phyloP scores from a whole-genome alignment of 2,113 vertebrate species.

The Isichthys henryi region DNA sequence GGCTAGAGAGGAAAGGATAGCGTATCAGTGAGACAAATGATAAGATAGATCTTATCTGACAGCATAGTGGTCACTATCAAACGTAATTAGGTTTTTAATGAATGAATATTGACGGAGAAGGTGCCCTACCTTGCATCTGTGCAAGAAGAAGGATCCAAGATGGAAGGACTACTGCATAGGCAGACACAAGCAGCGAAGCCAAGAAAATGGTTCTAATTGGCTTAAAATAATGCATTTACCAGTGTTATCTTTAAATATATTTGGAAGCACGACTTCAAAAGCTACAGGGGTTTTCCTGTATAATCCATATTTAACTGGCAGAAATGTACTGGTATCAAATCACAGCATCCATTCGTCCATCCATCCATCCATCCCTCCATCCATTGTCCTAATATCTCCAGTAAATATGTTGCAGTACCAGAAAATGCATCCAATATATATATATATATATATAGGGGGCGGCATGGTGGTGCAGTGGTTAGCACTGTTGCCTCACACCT shows the following conservation, averaged over 20 bases:
- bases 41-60: slow-evolving; percentile 15
- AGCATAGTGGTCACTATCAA: slow-evolving; percentile 6
- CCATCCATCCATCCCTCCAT: neutral
- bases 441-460: no score
- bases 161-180: neutral
- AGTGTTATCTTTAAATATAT: neutral
- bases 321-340: neutral
- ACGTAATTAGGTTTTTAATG: slow-evolving; percentile 16
- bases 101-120: slow-evolving; percentile 10
- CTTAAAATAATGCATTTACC: neutral
- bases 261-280: neutral
- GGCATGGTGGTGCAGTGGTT: no score
- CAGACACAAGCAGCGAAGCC: neutral
- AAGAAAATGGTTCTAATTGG: neutral
- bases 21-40: slow-evolving; percentile 15
- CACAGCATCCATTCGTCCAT: neutral
- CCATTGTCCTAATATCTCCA: neutral
- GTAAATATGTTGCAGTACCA: neutral
- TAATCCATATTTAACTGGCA: neutral
- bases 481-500: no score
- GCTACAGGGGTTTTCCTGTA: neutral
- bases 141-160: neutral
- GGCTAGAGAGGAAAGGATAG: neutral
- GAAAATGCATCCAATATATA: no score
- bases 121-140: neutral